These are phyloP conservation scores for Hippopotamyrus pictus DNA, from an alignment of 2,797 vertebrate species.

Conservation along the genomic window DNA sequence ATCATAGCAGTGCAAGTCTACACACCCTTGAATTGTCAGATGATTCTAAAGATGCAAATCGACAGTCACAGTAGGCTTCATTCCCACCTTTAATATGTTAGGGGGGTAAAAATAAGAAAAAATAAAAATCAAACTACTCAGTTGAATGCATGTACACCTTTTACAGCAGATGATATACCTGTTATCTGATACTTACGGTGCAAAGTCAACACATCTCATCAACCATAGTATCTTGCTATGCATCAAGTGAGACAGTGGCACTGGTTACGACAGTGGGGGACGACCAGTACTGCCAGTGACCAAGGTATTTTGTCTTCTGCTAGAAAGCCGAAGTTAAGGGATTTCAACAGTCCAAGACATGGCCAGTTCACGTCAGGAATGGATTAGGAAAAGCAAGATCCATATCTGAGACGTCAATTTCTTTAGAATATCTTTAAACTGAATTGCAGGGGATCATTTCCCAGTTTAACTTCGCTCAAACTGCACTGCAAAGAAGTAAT, in stretches of 20 bases:
- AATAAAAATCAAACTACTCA: neutral
- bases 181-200: neutral
- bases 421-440: neutral
- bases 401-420: neutral
- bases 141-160: neutral
- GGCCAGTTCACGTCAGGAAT: neutral
- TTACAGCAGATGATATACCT: neutral
- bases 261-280: neutral
- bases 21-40: neutral
- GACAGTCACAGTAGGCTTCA: neutral
- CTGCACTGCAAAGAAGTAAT: neutral
- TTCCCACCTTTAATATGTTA: neutral
- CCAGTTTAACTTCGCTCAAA: neutral
- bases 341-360: neutral
- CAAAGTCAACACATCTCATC: neutral
- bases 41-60: neutral
- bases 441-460: neutral
- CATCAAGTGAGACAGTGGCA: neutral
- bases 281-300: neutral
- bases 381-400: neutral
- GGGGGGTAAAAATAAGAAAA: neutral
- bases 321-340: neutral
- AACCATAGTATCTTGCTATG: neutral
- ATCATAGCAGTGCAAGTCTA: neutral
- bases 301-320: neutral